Evolutionary conservation across 2,797 vertebrate species (phyloP).

Genomic region (Pagetopsis macropterus): DNA sequence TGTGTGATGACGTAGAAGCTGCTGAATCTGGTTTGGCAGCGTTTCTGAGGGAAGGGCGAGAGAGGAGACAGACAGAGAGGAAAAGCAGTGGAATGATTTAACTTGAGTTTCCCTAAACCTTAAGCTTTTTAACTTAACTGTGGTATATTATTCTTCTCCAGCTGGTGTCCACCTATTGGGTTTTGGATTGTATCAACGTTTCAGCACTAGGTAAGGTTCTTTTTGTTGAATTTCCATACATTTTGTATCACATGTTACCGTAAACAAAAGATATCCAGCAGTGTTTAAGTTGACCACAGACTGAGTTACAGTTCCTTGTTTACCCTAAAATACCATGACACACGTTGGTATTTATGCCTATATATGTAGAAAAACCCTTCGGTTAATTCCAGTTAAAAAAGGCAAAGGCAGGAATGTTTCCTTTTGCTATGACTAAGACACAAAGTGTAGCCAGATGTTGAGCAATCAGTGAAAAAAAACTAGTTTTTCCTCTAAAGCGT

Average conservation of each 20-base stretch:
- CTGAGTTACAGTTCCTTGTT: slow-evolving; percentile 8
- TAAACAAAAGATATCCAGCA: slow-evolving; percentile 12
- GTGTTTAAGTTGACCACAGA: background rate
- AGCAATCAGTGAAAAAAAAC: slow-evolving; percentile 3
- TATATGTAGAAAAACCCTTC: background rate
- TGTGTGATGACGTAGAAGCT: slow-evolving; percentile 58
- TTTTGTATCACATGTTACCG: background rate
- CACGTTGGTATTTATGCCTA: background rate
- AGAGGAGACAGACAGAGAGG: slow-evolving; percentile 28
- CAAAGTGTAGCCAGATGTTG: background rate
- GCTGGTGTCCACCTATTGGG: slow-evolving; percentile 7
- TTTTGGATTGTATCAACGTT: slow-evolving; percentile 12
- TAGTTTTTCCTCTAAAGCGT: background rate
- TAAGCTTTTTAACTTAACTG: background rate
- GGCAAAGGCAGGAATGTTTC: slow-evolving; percentile 6
- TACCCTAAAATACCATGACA: background rate
- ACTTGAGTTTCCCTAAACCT: slow-evolving; percentile 5
- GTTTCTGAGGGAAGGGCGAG: slow-evolving; percentile 61
- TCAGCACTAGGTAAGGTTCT: slow-evolving; percentile 57
- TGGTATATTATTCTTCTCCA: background rate
- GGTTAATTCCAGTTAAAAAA: background rate
- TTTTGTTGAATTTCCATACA: slow-evolving; percentile 9
- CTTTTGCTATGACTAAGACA: slow-evolving; percentile 25
- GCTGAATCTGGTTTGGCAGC: slow-evolving; percentile 75
- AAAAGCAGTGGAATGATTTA: slow-evolving; percentile 23